These are phyloP conservation scores for Eriosoma lanigerum DNA, from an alignment of 1,140 invertebrate species.

Conservation along the genomic window DNA sequence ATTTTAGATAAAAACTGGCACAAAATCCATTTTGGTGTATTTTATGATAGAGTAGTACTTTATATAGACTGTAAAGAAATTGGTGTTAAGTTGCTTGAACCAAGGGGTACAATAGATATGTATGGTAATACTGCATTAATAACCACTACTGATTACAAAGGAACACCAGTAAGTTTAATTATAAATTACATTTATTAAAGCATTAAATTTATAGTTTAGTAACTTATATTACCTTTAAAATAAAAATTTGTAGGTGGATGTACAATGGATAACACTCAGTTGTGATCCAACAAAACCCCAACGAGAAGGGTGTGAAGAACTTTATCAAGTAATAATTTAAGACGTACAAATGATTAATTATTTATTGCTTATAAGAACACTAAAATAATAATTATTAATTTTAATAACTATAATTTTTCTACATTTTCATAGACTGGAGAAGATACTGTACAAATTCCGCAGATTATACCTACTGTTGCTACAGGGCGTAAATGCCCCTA, in stretches of 20 bases:
- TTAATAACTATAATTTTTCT: no score
- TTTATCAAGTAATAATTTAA: conserved; percentile 61
- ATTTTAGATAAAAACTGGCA: conserved; percentile 79
- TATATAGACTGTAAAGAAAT: conserved; percentile 71
- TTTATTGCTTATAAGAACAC: no score
- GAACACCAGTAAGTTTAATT: conserved; percentile 65
- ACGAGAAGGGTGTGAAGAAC: conserved; percentile 71
- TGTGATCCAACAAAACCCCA: conserved; percentile 74
- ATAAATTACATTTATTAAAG: neutral
- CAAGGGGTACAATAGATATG: conserved; percentile 65
- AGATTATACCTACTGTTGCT: neutral
- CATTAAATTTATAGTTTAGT: neutral
- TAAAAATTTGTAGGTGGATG: conserved; percentile 66
- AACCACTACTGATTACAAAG: conserved; percentile 62
- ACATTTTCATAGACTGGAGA: no score
- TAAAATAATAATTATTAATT: neutral
- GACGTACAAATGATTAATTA: no score
- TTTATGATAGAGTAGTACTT: conserved; percentile 66
- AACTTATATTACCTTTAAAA: neutral
- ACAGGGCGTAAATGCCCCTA: neutral
- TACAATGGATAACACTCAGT: conserved; percentile 79
- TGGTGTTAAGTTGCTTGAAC: conserved; percentile 60
- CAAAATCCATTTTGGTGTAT: conserved; percentile 76
- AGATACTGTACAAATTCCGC: neutral
- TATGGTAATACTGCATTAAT: conserved; percentile 70